A percentile compares a stretch with the other conserved stretches of the same genome.
These are phyloP conservation scores for Chrysotoxum bicinctum DNA, from an alignment of 2,888 invertebrate genomes.

Conservation along the genomic window DNA sequence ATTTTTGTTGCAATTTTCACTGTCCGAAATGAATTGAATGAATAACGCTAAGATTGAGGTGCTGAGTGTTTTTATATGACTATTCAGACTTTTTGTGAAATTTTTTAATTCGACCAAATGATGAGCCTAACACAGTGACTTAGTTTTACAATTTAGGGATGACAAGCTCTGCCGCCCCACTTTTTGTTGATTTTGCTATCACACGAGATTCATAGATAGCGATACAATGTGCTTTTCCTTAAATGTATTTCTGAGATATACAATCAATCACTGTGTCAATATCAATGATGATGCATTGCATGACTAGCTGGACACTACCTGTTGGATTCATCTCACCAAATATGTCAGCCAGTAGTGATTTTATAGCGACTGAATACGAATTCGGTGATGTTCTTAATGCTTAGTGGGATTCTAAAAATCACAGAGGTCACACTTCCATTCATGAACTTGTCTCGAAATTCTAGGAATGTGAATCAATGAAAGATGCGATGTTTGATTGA, in stretches of 20 bases:
- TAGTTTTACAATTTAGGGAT: constrained; percentile 68
- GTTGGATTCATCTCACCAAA: constrained; percentile 60
- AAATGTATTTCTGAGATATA: constrained; percentile 51
- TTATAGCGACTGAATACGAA: constrained; percentile 41
- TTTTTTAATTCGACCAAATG: constrained; percentile 62
- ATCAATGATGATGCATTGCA: constrained; percentile 22
- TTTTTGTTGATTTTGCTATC: constrained; percentile 11
- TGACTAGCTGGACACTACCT: constrained; percentile 47
- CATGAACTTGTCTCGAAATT: constrained; percentile 49
- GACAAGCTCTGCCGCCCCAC: constrained; percentile 57
- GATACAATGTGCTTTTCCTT: constrained; percentile 18
- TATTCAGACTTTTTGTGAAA: constrained; percentile 50
- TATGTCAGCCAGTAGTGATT: constrained; percentile 40
- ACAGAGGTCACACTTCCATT: constrained; percentile 60
- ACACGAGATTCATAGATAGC: constrained; percentile 5
- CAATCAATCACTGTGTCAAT: constrained; percentile 20
- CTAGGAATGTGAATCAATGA: constrained; percentile 56
- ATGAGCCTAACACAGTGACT: constrained; percentile 66
- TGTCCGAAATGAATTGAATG: constrained; percentile 74
- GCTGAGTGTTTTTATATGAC: constrained; percentile 74
- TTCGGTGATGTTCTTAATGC: constrained; percentile 61
- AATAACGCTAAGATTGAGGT: constrained; percentile 70
- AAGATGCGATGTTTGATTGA: constrained; percentile 39
- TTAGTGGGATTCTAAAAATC: constrained; percentile 42
- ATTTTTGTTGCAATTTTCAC: constrained; percentile 68